A percentile compares a stretch with the other conserved stretches of the same genome.
phyloP scores from a whole-genome alignment of 2,888 invertebrate species.

The Rotaria sp. region DNA sequence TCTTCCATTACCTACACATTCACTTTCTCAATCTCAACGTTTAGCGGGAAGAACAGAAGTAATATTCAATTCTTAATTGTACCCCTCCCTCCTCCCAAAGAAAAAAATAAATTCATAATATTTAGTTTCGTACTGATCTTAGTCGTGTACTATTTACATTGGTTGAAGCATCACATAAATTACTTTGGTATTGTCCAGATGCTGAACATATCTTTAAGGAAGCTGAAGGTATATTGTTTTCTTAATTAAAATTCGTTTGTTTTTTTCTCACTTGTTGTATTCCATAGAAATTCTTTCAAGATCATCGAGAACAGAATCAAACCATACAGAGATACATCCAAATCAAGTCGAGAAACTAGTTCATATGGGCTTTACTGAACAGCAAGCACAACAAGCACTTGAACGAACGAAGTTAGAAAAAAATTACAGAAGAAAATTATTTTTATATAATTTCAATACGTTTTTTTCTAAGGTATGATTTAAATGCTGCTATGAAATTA shows the following conservation, averaged over 20 bases:
- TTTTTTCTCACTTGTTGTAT: too few relatives aligned
- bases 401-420: background rate
- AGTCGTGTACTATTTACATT: constrained; percentile 64
- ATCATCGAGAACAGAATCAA: too few relatives aligned
- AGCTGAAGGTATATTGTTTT: constrained; percentile 47
- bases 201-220: constrained; percentile 53
- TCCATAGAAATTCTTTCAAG: too few relatives aligned
- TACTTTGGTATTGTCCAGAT: constrained; percentile 53
- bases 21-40: too few relatives aligned
- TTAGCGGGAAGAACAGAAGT: too few relatives aligned
- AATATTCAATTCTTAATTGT: too few relatives aligned
- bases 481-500: background rate
- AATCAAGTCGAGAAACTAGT: background rate
- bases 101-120: too few relatives aligned
- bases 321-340: too few relatives aligned
- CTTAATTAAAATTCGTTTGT: too few relatives aligned
- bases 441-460: background rate
- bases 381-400: background rate
- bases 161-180: constrained; percentile 60
- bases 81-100: too few relatives aligned
- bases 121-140: constrained; percentile 64
- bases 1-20: background rate
- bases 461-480: background rate
- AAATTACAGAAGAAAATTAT: background rate
- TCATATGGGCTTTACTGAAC: background rate